Conservation (phyloP, 37 sponge, comb jelly and placozoan species). For the Cladorhizidae sp. region DNA sequence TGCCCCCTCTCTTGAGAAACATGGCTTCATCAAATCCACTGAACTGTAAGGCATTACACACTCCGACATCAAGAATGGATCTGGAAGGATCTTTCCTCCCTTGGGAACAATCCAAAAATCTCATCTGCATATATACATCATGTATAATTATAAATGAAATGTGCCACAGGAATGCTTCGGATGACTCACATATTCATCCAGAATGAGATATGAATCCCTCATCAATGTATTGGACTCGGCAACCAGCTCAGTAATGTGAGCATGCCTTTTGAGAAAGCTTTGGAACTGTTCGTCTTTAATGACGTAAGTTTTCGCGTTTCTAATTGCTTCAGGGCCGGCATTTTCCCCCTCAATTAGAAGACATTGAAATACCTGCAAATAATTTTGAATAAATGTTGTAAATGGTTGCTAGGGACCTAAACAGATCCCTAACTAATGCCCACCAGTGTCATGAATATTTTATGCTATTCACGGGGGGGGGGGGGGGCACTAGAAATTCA, state of each 20-base stretch:
- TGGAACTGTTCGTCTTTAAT: constrained; percentile 68
- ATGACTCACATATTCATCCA: constrained; percentile 73
- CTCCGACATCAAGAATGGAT: constrained; percentile 77
- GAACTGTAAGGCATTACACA: constrained; percentile 63
- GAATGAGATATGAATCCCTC: constrained; percentile 77
- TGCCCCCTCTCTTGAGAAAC: constrained; percentile 71
- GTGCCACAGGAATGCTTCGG: background rate
- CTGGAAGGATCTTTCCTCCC: constrained; percentile 76
- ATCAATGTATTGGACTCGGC: constrained; percentile 73
- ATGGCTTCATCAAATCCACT: constrained; percentile 78
- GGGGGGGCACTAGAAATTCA: too few species aligned
- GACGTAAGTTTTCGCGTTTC: constrained; percentile 57
- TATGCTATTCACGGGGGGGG: too few species aligned
- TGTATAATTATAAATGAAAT: background rate
- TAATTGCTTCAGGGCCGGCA: constrained; percentile 59
- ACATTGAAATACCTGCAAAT: constrained; percentile 73
- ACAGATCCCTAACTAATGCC: too few species aligned
- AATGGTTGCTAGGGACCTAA: too few species aligned
- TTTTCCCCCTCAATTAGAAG: constrained; percentile 79
- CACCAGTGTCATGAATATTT: too few species aligned
- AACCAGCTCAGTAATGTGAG: constrained; percentile 45
- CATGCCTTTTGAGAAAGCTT: constrained; percentile 59
- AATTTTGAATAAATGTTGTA: too few species aligned
- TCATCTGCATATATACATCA: constrained; percentile 46
- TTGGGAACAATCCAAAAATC: constrained; percentile 74